These are phyloP conservation scores for Hippocampus comes DNA, from an alignment of 2,113 vertebrate genomes.

Conservation along the genomic window DNA sequence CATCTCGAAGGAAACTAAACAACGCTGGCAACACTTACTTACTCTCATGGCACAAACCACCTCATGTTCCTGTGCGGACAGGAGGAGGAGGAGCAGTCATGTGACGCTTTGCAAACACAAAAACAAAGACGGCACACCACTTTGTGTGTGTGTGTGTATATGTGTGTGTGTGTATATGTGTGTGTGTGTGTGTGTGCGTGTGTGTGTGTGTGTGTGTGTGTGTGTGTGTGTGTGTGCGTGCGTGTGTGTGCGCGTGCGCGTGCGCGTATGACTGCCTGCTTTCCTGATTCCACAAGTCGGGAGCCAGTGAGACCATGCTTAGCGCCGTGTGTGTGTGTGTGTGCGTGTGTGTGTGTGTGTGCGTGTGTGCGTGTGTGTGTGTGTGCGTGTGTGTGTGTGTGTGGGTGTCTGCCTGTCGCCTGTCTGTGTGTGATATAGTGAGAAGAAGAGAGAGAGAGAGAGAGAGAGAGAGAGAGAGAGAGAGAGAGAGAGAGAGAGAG, in stretches of 20 bases:
- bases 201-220: background rate
- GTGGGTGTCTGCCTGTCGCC: background rate
- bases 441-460: no score
- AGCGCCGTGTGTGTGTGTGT: constrained; percentile 8
- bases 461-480: no score
- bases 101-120: constrained; percentile 28
- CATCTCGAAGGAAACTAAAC: constrained; percentile 61
- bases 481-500: no score
- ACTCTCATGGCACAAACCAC: constrained; percentile 42
- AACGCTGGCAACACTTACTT: constrained; percentile 32
- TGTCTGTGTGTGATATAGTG: background rate
- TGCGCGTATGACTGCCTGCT: constrained; percentile 29
- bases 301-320: constrained; percentile 41
- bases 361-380: no score
- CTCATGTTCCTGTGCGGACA: constrained; percentile 43
- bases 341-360: no score
- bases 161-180: background rate
- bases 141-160: constrained; percentile 6
- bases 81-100: constrained; percentile 25
- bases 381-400: constrained; percentile 8
- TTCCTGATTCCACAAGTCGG: constrained; percentile 55
- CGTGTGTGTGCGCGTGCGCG: background rate
- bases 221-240: background rate
- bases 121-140: constrained; percentile 23
- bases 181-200: background rate